Evolutionary conservation across 2,888 invertebrate species (phyloP), one percentile per base, ranked within the genome.

Genomic region (Drosophila mercatorum): DNA sequence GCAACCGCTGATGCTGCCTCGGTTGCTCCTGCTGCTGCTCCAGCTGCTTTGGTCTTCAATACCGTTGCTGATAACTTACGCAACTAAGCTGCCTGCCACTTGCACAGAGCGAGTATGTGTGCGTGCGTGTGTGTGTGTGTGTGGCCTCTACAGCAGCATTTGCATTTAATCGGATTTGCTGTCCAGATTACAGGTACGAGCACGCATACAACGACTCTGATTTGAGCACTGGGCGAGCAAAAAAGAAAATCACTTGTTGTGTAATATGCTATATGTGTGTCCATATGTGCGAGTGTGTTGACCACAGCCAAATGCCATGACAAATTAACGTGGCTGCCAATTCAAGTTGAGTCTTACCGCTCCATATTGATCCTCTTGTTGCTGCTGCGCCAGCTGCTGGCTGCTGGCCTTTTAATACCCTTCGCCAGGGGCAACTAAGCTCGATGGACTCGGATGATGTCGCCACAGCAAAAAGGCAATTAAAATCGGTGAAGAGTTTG

Each of bases 91-190:
- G 76, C 40, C 31, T 73, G 56, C 65, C 64, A 53, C 53, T 69
- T 22, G 51, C 17, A 56, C 40, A 31, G 12, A 38, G 68, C 10
- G 6, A 8, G 14, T 14, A 17, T 17, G 17, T 17, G 17, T 17
- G 17, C 17, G 17, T 17, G 28, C 55, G 55, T 69, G 31, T 28
- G 28, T 28, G 38, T 12, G 41, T 8, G 52, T 47, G 28, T 58
- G 55, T 69, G 31, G 63, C 51, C 65, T 40, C 57, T 63, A 57
- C 62, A 68, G 57, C 62, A 69, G 70, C 79, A 89, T 88, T 88
- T 86, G 86, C 87, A 82, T 84, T 78, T 88, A 88, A 88, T 88
- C 88, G 90, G 90, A 88, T 88, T 88, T 88, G 77, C 63, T 70
- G 81, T 59, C 55, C 80, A 89, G 89, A 89, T 85, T 85, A 87